These are phyloP conservation scores for Zenarchopterus dispar DNA, from an alignment of 2,797 vertebrate genomes.

Conservation along the genomic window DNA sequence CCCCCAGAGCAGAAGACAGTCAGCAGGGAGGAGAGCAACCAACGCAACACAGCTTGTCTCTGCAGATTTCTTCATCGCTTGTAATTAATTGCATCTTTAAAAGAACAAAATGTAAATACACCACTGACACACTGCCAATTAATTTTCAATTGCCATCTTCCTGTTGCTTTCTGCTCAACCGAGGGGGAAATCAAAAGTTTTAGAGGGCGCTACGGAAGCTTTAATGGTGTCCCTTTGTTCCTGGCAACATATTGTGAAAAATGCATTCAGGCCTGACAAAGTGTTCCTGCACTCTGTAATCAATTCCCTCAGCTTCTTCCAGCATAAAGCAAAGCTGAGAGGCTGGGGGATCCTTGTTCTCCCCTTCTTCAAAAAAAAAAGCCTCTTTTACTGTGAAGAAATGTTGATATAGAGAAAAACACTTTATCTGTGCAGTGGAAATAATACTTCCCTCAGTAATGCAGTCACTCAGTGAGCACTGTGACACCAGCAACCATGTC, in stretches of 20 bases:
- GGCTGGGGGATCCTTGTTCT: constrained; percentile 42
- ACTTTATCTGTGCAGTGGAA: constrained; percentile 3
- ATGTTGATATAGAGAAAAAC: constrained; percentile 27
- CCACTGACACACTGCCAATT: constrained; percentile 75
- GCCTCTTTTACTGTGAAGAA: constrained; percentile 26
- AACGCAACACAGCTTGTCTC: constrained; percentile 54
- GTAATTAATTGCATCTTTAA: constrained; percentile 80
- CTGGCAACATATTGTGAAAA: constrained; percentile 63
- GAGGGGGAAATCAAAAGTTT: constrained; percentile 74
- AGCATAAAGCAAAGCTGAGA: constrained; percentile 38
- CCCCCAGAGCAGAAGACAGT: constrained; percentile 58
- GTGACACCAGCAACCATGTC: not conserved
- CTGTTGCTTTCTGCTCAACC: constrained; percentile 56
- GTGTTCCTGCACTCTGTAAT: constrained; percentile 62
- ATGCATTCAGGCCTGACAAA: constrained; percentile 66
- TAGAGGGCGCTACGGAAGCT: constrained; percentile 64
- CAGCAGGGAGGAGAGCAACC: constrained; percentile 60
- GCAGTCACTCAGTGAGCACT: not conserved
- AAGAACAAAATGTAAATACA: constrained; percentile 78
- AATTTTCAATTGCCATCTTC: constrained; percentile 68
- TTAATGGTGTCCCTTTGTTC: constrained; percentile 74
- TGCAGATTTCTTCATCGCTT: constrained; percentile 68
- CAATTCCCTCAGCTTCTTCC: constrained; percentile 60
- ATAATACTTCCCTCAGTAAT: constrained; percentile 7
- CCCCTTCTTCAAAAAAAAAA: constrained; percentile 26